A percentile compares a stretch with the other conserved stretches of the same genome.
Conservation (phyloP, 2,113 vertebrate species). For the Strix aluco region DNA sequence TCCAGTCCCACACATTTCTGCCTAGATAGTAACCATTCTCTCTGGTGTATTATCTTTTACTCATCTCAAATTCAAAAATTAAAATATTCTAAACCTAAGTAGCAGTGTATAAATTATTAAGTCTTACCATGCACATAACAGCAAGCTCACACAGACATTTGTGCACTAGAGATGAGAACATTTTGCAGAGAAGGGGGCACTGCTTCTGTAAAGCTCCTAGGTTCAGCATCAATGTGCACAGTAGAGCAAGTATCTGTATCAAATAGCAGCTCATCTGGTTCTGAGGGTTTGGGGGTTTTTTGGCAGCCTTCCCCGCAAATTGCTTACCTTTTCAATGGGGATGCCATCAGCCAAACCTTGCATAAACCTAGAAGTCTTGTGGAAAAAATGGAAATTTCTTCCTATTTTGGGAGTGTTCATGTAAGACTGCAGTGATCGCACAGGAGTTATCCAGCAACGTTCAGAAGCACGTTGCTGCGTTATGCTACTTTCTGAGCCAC, state of each 20-base stretch:
- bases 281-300: not conserved
- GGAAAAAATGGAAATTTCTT: not conserved
- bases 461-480: not conserved
- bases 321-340: constrained; percentile 10
- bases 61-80: not conserved
- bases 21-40: not conserved
- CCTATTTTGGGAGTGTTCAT: not conserved
- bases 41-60: not conserved
- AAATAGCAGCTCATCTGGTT: not conserved
- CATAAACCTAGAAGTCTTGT: constrained; percentile 22
- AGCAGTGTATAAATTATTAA: not conserved
- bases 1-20: not conserved
- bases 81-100: not conserved
- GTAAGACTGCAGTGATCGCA: not conserved
- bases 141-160: not conserved
- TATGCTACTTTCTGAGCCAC: not conserved
- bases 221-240: not conserved
- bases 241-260: not conserved
- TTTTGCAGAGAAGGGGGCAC: not conserved
- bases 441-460: not conserved
- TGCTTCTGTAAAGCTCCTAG: not conserved
- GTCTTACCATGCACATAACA: not conserved
- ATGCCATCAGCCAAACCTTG: not conserved
- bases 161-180: not conserved
- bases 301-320: not conserved